These are phyloP conservation scores for Alaudala cheleensis DNA, from an alignment of 2,113 vertebrate genomes.

Conservation along the genomic window DNA sequence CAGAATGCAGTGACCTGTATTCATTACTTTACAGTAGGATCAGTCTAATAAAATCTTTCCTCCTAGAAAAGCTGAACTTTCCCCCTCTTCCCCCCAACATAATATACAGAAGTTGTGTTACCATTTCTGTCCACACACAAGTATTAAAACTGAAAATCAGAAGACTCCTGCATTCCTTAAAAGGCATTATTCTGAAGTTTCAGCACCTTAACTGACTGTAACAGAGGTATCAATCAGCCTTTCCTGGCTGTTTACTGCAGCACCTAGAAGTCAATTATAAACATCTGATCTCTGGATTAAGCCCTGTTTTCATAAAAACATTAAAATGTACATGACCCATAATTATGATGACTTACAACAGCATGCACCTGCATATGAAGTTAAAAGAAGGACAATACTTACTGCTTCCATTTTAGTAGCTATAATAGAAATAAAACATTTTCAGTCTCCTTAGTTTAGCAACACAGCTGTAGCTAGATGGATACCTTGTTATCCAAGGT, in stretches of 20 bases:
- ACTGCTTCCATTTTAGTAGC: constrained; percentile 34
- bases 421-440: constrained; percentile 22
- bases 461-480: background rate
- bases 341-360: background rate
- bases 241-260: background rate
- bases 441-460: background rate
- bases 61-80: background rate
- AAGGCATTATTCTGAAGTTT: background rate
- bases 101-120: background rate
- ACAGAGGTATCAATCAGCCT: background rate
- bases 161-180: background rate
- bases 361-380: background rate
- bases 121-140: background rate
- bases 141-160: background rate
- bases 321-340: background rate
- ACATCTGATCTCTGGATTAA: background rate
- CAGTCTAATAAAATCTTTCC: background rate
- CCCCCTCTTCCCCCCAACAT: rapidly evolving
- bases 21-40: background rate
- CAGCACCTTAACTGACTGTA: background rate
- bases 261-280: background rate
- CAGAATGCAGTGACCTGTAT: background rate
- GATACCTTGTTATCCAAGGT: background rate
- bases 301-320: background rate
- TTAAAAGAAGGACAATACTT: constrained; percentile 1